Conservation (phyloP, 2,797 vertebrate genomes). For the Melanotaenia boesemani region DNA sequence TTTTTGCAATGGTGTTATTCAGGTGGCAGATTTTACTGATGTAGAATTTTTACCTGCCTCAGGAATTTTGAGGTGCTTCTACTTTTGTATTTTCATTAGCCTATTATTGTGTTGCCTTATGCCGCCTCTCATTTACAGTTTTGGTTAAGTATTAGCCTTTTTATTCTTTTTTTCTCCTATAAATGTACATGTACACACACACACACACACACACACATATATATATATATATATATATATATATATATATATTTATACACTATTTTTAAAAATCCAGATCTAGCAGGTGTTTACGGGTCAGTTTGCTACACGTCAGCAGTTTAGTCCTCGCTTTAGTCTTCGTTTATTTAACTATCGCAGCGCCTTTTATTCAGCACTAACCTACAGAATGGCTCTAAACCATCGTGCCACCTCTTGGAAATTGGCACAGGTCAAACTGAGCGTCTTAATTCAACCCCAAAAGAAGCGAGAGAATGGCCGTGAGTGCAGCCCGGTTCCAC, state of each 20-base stretch:
- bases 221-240: too few species aligned
- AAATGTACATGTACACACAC: too few species aligned
- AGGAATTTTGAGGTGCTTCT: neutral
- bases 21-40: neutral
- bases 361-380: conserved; percentile 10
- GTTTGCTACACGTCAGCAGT: neutral
- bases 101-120: neutral
- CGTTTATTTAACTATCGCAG: neutral
- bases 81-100: neutral
- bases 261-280: too few species aligned
- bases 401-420: conserved; percentile 44
- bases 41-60: neutral
- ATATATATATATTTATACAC: too few species aligned
- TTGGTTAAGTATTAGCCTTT: neutral
- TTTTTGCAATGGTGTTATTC: neutral
- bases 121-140: neutral
- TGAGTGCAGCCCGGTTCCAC: conserved; percentile 55
- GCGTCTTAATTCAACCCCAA: conserved; percentile 54
- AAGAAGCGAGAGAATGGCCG: conserved; percentile 52
- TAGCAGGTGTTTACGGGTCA: neutral
- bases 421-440: conserved; percentile 58
- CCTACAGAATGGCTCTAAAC: conserved; percentile 22
- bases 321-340: neutral
- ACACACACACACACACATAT: too few species aligned
- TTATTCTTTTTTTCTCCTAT: neutral